These are phyloP conservation scores for Cepaea nemoralis DNA, from an alignment of 1,140 invertebrate genomes.

Conservation along the genomic window DNA sequence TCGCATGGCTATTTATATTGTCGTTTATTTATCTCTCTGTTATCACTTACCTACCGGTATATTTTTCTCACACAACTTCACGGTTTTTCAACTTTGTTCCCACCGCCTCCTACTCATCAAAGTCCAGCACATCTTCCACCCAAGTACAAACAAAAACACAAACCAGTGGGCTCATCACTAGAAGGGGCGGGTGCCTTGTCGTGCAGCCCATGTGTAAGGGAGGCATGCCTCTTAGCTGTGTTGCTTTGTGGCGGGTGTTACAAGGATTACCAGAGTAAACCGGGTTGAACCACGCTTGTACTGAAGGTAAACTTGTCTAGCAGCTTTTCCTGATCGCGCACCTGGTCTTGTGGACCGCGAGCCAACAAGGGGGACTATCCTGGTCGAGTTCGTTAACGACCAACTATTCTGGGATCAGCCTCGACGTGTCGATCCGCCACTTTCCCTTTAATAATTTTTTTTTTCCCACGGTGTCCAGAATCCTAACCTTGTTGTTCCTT, in stretches of 20 bases:
- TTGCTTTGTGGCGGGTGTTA: slow-evolving; percentile 15
- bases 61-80: no score
- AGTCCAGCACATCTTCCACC: neutral
- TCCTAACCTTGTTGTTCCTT: no score
- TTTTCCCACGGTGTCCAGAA: no score
- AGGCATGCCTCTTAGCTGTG: slow-evolving; percentile 12
- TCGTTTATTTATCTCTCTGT: no score
- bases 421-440: neutral
- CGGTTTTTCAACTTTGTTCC: no score
- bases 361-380: neutral
- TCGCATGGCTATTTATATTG: no score
- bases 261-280: slow-evolving; percentile 6
- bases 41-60: no score
- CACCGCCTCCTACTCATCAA: neutral
- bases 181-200: neutral
- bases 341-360: slow-evolving; percentile 5
- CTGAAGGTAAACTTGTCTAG: neutral
- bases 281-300: slow-evolving; percentile 9
- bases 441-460: slow-evolving; percentile 7
- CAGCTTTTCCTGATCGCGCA: slow-evolving; percentile 4
- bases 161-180: neutral
- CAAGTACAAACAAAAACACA: neutral
- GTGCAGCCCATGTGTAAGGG: slow-evolving; percentile 3
- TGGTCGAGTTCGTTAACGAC: neutral
- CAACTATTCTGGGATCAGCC: neutral